Base-by-base conservation (phyloP, 1,140 invertebrate species). In the Chrysoperla carnea region DNA sequence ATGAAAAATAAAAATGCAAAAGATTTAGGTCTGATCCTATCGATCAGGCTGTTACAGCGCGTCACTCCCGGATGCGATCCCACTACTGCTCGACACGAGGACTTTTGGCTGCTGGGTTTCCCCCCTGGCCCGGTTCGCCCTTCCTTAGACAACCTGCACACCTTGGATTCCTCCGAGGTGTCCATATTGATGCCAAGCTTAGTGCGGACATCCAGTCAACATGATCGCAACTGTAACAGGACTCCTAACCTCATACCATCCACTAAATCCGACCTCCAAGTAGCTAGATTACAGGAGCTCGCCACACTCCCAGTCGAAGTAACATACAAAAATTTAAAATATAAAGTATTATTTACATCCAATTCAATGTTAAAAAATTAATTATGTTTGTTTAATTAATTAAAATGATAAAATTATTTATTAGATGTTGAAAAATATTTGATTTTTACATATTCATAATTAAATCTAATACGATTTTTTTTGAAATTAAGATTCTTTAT, bases 91-190 rank as follows among this genome's bases (percentile, higher is more conserved):
- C 76, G 68, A 79, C 82, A 84, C 81, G 83, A 81, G 76, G 77
- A 80, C 82, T 89, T 84, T 85, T 84, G 81, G 81, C 81, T 87
- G 84, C 82, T 86, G 76, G 73, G 78, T 89, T 84, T 78, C 84
- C 82, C 79, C 78, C 79, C 85, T 89, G 83, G 81, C 83, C 84
- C 84, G 76, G 71, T 89, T 69, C 84, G 76, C 80, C 79, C 76
- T 83, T 87, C 84, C 74, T 89, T 79, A 78, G 70, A 71, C 69
- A 81, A 88, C 84, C 84, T 88, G 83, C 78, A 67, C 61, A 58
- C 66, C 69, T 64, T 57, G 62, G 70, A 75, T 72, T 87, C 81
- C 83, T 75, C 76, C 69, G 61, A 65, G 68, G 65, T 66, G 61
- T 67, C 83, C 83, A 88, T 87, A 82, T 87, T 79, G 81, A 84